Base-by-base conservation (phyloP, 2,888 invertebrate genomes). In the Tholera decimalis region DNA sequence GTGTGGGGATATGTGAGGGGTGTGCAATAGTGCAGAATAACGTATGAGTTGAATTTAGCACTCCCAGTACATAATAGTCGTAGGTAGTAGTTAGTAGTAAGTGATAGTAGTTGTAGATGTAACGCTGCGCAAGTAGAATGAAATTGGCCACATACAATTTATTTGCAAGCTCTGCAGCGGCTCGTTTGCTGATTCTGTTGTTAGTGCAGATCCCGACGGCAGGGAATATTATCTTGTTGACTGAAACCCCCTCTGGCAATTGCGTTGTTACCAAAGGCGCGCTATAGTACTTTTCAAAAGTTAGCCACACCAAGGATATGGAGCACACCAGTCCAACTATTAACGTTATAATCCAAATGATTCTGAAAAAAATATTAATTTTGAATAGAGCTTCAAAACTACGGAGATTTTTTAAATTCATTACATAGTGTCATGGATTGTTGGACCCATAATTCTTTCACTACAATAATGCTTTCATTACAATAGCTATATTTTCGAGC, bases 201-300 rank as follows among this genome's bases (percentile, higher is more conserved):
- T 92, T 94, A 1, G 94, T 88, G 70, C 96, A 96, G 37, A 96
- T 89, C 0, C 95, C 95, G 2, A 96, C 87, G 0, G 95, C 96
- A 24, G 96, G 96, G 66, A 95, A 96, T 60, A 96, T 92, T 15
- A 96, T 95, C 22, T 89, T 88, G 72, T 87, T 91, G 18, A 96
- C 92, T 0, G 94, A 89, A 0, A 93, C 89, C 5, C 95, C 95
- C 56, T 93, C 93, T 0, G 96, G 95, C 83, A 92, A 86, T 81
- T 92, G 95, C 3, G 93, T 95, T 55, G 92, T 93, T 47, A 93
- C 94, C 41, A 94, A 81, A 0, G 94, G 94, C 15, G 93, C 92
- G 13, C 82, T 85, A 80, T 92, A 92, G 83, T 91, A 95, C 58
- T 89, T 91, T 54, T 80, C 80, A 64, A 95, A 95, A 1, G 94